phyloP scores from a whole-genome alignment of 2,888 invertebrate genomes.

The Hyppa rectilinea region DNA sequence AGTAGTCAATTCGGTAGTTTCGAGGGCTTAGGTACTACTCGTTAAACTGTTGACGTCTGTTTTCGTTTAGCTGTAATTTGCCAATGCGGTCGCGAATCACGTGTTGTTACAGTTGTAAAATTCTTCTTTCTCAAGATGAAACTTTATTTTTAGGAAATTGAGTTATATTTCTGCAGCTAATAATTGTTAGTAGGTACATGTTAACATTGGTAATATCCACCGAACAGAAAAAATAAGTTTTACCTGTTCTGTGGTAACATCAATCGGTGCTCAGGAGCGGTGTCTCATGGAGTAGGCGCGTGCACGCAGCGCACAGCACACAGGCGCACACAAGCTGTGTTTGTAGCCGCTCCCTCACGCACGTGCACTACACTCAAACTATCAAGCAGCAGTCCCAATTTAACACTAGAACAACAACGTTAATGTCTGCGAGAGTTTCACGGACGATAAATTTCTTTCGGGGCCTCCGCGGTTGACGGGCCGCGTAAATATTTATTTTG shows the following conservation, averaged over 20 bases:
- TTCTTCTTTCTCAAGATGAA: neutral
- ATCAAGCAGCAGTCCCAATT: slow-evolving; percentile 54
- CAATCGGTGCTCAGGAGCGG: no score
- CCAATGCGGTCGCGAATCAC: neutral
- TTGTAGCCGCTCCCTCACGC: neutral
- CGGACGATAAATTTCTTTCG: slow-evolving; percentile 47
- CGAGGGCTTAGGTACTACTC: slow-evolving; percentile 1
- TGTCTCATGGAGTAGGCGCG: no score
- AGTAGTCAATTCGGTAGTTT: slow-evolving; percentile 7
- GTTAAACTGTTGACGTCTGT: slow-evolving; percentile 3
- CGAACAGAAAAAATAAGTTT: no score
- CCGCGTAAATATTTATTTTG: slow-evolving; percentile 54
- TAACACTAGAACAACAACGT: slow-evolving; percentile 42
- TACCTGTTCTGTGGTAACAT: no score
- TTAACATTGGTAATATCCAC: no score
- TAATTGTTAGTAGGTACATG: no score
- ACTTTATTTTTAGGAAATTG: neutral
- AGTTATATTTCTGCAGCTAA: no score
- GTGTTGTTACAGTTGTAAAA: neutral
- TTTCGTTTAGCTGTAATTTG: neutral
- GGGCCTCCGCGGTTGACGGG: slow-evolving; percentile 24
- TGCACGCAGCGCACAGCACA: no score
- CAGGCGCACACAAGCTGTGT: neutral
- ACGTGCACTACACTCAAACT: slow-evolving; percentile 21
- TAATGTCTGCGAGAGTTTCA: slow-evolving; percentile 27